Evolutionary conservation across 1,140 invertebrate genomes (phyloP), one percentile per base, ranked within the genome.

Genomic region (Trichogramma pretiosum): DNA sequence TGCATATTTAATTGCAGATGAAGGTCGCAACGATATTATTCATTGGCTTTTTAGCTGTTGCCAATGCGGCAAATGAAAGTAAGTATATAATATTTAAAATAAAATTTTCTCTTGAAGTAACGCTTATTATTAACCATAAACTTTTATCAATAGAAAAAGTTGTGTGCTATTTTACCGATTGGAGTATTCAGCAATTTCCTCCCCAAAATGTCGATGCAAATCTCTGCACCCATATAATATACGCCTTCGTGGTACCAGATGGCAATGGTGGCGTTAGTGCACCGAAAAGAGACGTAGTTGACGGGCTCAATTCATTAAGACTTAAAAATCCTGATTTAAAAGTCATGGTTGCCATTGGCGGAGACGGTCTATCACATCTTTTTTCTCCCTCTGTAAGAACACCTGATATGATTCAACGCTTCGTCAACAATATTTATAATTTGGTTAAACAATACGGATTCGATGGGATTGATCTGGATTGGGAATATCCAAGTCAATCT

Each of bases 391-490:
- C 82, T 54, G 80, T 74, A 5, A 63, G 54, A 2, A 68, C 73
- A 45, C 47, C 75, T 7, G 54, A 38, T 1, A 54, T 63, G n/a
- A 74, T 85, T 5, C 59, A 67, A 1, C 70, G 56, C n/a, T 84
- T 88, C 45, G 74, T 81, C 8, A 49, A 74, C 2, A 79, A 75
- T 46, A 73, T 77, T 1, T 65, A 84, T 0, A 50, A 67, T 0
- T 82, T 83, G 53, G 43, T 84, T 0, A 60, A 67, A 43, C 74
- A 73, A 13, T 75, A 86, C 56, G 69, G 74, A 5, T 89, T 91
- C 47, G 83, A 90, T 64, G 87, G 87, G 0, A 70, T 91, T 2
- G 86, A 90, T 60, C 14, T 90, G 11, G 85, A 89, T 59, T 89
- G 86, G 86, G 85, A 89, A 56, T 88, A 87, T 57, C 86, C 85